Evolutionary conservation across 1,140 invertebrate species (phyloP), one percentile per base, ranked within the genome.

Genomic region (Ganaspis sp.): DNA sequence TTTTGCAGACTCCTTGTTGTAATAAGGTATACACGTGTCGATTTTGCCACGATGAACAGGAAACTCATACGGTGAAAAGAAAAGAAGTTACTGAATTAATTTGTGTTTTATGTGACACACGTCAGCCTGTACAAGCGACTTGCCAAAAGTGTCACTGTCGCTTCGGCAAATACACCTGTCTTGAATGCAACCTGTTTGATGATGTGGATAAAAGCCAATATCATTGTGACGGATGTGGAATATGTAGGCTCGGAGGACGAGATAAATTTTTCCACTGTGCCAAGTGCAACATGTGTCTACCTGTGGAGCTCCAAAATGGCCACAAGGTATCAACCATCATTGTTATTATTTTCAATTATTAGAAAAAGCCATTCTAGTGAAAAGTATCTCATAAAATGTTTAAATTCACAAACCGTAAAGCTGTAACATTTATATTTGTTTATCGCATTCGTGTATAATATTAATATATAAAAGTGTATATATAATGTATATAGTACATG

Each of bases 201-300:
- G 96, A 97, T 86, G 94, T 96, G 74, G 96, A 97, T 82, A 97
- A 96, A 87, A 93, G 94, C 83, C 96, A 97, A 89, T 98, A 96
- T 90, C 97, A 98, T 85, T 98, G 97, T 84, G 94, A 95, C 76
- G 95, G 94, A 1, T 98, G 97, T 91, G 96, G 96, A 0, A 96
- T 98, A 77, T 98, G 97, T 85, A 93, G 97, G 54, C 94, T 97
- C 77, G 97, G 96, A 2, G 96, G 96, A 0, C 91, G 94, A 21
- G 95, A 97, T 75, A 94, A 95, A 81, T 98, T 96, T 91, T 97
- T 97, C 88, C 97, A 98, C 88, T 98, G 97, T 88, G 93, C 94
- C 81, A 94, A 94, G 34, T 97, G 96, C 91, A 96, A 97, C 86
- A 96, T 97, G 94, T 98, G 97, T 86, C 91, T 97, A 74, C 95